phyloP scores from a whole-genome alignment of 2,113 vertebrate species.

The Mormyrus lacerda region DNA sequence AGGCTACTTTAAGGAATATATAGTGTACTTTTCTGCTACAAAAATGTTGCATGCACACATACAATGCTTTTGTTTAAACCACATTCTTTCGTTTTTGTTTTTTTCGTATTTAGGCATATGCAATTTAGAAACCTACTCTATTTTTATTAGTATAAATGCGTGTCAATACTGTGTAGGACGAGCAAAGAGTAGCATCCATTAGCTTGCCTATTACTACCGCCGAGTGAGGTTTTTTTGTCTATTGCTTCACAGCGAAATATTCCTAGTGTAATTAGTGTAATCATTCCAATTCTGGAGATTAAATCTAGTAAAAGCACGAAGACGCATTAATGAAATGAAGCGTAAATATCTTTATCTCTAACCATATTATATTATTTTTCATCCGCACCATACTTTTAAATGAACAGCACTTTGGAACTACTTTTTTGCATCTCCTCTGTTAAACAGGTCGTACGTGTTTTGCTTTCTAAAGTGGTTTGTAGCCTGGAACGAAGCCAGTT shows the following conservation, averaged over 20 bases:
- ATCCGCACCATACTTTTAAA: not conserved
- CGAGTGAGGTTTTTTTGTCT: not conserved
- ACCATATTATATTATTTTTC: not conserved
- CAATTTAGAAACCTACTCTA: not conserved
- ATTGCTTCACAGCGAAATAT: not conserved
- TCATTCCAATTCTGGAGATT: not conserved
- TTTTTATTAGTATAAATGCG: not conserved
- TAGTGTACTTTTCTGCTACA: not conserved
- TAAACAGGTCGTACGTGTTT: not conserved
- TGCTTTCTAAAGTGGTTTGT: not conserved
- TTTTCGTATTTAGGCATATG: not conserved
- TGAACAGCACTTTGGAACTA: not conserved
- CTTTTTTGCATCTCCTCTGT: not conserved
- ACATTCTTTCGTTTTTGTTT: not conserved
- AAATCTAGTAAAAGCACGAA: not conserved
- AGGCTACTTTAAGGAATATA: not conserved
- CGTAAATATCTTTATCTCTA: not conserved
- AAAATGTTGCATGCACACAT: not conserved
- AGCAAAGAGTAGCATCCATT: not conserved
- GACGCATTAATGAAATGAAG: not conserved
- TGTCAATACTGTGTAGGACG: not conserved
- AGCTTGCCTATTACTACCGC: not conserved
- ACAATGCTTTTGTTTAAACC: not conserved
- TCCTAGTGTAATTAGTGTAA: not conserved
- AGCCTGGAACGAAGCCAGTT: not conserved